Base-by-base conservation (phyloP, 2,888 invertebrate species). In the Temnothorax ravouxi region DNA sequence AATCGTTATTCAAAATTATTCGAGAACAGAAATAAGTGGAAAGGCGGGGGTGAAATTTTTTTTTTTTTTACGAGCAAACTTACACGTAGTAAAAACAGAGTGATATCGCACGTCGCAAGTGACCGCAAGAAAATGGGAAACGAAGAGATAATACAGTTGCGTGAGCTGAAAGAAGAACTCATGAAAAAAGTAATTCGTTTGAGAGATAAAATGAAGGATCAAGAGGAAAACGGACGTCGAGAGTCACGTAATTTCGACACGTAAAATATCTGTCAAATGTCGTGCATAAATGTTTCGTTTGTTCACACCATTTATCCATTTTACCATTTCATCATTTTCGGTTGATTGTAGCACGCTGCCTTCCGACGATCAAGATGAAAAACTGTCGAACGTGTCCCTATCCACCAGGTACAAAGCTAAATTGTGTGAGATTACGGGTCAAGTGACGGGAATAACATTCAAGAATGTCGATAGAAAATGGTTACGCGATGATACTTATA, bases 401-500 rank as follows among this genome's bases (percentile, higher is more conserved):
- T 21, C 21, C 29, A n/a, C 2, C 0, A 64, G 84, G 4, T 3
- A 71, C 18, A 29, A 77, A 25, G 25, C 54, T 6, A 87, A 41
- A 79, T 52, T 89, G 5, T 88, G 84, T 41, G 79, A 90, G 18
- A 62, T 85, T 44, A 83, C 90, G 0, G 18, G 76, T 9, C 81
- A 88, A 18, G 34, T 90, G 1, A 52, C 77, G 1, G 92, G 93
- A 4, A 83, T 93, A 66, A 77, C 72, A 13, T 93, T 92, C 52
- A 13, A 89, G 29, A 71, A 91, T 67, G 76, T 88, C 0, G 79
- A 88, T 25, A 92, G 84, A 71, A 89, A 90, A 56, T 93, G 91
- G 92, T 54, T 91, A 44, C 61, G 44, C 0, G 86, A 90, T 9
- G 34, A 90, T 25, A 41, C 87, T 79, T 93, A 88, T 84, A 52